A percentile compares a stretch with the other conserved stretches of the same genome.
Evolutionary conservation across 2,888 invertebrate genomes (phyloP).

Genomic region (Leptinotarsa juncta): DNA sequence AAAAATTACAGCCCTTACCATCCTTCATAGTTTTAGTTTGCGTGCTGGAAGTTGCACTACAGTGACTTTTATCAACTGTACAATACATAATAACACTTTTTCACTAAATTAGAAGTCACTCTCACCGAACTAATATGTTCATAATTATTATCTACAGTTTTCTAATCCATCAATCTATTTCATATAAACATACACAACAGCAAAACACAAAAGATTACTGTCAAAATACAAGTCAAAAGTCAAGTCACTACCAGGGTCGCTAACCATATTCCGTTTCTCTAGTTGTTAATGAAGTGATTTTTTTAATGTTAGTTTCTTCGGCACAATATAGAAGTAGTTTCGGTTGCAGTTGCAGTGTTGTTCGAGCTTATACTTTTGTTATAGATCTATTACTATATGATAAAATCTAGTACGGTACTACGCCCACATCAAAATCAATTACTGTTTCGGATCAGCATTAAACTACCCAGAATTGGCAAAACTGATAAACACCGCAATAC

Average conservation of each 20-base stretch:
- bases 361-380: too few species aligned
- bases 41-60: conserved; percentile 79
- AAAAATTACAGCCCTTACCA: conserved; percentile 69
- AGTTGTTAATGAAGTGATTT: too few species aligned
- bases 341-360: too few species aligned
- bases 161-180: not conserved
- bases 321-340: too few species aligned
- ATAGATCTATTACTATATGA: too few species aligned
- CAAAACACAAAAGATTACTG: conserved; percentile 9
- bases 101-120: conserved; percentile 65
- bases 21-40: conserved; percentile 80
- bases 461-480: too few species aligned
- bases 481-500: too few species aligned
- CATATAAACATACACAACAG: conserved; percentile 7
- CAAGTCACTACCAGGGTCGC: not conserved
- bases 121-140: conserved; percentile 73
- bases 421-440: too few species aligned
- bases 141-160: conserved; percentile 56
- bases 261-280: too few species aligned
- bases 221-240: not conserved
- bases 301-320: too few species aligned
- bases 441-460: too few species aligned
- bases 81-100: conserved; percentile 74
- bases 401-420: too few species aligned
- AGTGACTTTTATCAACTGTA: conserved; percentile 78